Evolutionary conservation across 2,888 invertebrate genomes (phyloP).

Genomic region (Tenthredo scrophulariae): DNA sequence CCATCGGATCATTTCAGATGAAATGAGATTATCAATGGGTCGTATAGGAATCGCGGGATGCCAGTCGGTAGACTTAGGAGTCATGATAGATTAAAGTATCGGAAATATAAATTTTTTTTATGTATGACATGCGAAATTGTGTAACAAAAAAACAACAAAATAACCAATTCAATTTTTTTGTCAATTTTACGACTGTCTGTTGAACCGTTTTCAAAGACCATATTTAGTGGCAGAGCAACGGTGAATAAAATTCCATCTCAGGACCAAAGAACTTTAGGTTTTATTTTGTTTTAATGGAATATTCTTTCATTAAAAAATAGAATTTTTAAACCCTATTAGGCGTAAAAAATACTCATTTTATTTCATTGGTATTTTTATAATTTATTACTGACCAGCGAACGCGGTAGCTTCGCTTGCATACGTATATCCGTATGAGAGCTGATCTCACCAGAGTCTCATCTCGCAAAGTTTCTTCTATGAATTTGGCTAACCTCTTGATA

Average conservation of each 20-base stretch:
- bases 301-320: neutral
- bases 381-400: too few species aligned
- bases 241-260: too few species aligned
- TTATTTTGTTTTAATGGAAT: neutral
- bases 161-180: neutral
- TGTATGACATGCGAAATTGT: neutral
- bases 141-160: neutral
- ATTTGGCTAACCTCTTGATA: neutral
- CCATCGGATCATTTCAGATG: slow-evolving; percentile 19
- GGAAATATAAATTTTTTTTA: neutral
- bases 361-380: neutral
- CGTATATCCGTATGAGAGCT: neutral
- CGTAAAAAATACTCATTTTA: neutral
- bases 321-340: neutral
- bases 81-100: neutral
- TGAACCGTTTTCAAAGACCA: neutral
- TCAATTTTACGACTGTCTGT: neutral
- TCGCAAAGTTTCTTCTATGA: neutral
- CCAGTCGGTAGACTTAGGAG: slow-evolving; percentile 13
- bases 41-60: slow-evolving; percentile 18
- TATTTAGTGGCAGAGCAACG: too few species aligned
- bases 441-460: neutral
- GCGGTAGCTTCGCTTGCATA: neutral
- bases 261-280: neutral
- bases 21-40: slow-evolving; percentile 29